phyloP scores from a whole-genome alignment of 2,888 invertebrate species.

The Scaptomyza reducta region DNA sequence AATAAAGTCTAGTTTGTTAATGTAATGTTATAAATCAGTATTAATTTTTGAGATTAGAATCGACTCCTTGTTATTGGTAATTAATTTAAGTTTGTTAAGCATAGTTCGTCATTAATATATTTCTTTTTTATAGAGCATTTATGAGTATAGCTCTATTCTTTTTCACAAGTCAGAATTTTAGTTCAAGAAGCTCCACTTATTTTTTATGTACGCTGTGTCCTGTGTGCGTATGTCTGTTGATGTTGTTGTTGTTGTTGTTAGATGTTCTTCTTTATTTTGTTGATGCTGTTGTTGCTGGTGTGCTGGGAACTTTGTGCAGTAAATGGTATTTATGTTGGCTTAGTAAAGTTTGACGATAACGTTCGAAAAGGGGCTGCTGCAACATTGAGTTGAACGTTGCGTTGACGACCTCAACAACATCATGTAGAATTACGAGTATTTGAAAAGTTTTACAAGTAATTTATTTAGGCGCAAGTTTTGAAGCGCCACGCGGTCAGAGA shows the following conservation, averaged over 20 bases:
- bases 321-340: constrained; percentile 79
- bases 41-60: no score
- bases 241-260: constrained; percentile 3
- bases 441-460: constrained; percentile 79
- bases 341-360: constrained; percentile 78
- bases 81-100: no score
- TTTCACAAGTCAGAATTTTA: not conserved
- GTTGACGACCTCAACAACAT: constrained; percentile 79
- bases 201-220: constrained; percentile 59
- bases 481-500: constrained; percentile 61
- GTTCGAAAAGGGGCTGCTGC: constrained; percentile 45
- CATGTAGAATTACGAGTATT: constrained; percentile 80
- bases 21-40: no score
- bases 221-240: constrained; percentile 20
- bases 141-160: not conserved
- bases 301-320: constrained; percentile 73
- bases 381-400: constrained; percentile 39
- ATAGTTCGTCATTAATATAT: no score
- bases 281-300: constrained; percentile 35
- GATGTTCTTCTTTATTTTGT: constrained; percentile 14
- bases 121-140: constrained; percentile 25
- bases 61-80: no score
- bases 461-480: constrained; percentile 78
- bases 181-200: constrained; percentile 46
- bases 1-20: no score